Conservation (phyloP, 2,888 invertebrate genomes). For the Temnothorax rugatulus region DNA sequence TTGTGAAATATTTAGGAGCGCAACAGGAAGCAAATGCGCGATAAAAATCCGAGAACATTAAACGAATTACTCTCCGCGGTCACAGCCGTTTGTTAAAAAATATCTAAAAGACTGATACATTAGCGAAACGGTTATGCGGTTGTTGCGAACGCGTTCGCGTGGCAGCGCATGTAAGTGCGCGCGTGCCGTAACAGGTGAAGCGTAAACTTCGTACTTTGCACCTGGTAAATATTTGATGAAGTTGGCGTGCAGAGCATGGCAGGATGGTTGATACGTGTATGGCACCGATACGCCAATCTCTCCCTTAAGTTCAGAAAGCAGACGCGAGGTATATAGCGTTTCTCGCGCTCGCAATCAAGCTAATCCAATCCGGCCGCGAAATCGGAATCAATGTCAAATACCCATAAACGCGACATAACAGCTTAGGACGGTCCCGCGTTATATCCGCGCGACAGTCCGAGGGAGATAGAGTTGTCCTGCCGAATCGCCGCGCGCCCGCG, state of each 20-base stretch:
- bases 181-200: slow-evolving; percentile 71
- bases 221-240: slow-evolving; percentile 71
- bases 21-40: not conserved
- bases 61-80: not conserved
- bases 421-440: slow-evolving; percentile 55
- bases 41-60: slow-evolving; percentile 15
- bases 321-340: slow-evolving; percentile 38
- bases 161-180: slow-evolving; percentile 41
- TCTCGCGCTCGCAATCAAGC: slow-evolving; percentile 46
- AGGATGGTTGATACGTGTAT: slow-evolving; percentile 39
- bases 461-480: slow-evolving; percentile 29
- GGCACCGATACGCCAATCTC: slow-evolving; percentile 36
- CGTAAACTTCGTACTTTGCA: slow-evolving; percentile 69
- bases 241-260: slow-evolving; percentile 9
- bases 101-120: slow-evolving; percentile 20
- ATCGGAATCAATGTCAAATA: slow-evolving; percentile 72
- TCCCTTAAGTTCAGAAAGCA: slow-evolving; percentile 23
- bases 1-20: not conserved
- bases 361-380: slow-evolving; percentile 67
- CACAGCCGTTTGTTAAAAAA: not conserved
- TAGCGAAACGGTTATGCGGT: slow-evolving; percentile 38
- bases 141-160: slow-evolving; percentile 25
- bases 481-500: slow-evolving; percentile 6
- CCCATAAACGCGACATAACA: slow-evolving; percentile 71
- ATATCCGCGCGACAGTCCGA: slow-evolving; percentile 47